These are phyloP conservation scores for Meloidogyne floridensis DNA, from an alignment of 1,140 invertebrate species.

Conservation along the genomic window DNA sequence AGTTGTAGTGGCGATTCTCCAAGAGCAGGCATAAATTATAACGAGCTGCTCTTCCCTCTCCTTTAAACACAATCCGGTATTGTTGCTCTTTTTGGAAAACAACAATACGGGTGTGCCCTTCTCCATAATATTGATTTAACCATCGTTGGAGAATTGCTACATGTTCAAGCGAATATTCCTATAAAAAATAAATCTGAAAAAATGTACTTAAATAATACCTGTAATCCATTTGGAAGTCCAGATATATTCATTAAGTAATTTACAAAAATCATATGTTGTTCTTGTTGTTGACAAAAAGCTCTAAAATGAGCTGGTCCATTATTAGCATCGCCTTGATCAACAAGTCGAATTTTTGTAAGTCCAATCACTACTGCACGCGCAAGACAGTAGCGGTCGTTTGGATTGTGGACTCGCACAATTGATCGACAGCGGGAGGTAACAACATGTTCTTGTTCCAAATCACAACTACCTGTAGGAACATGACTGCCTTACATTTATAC, in stretches of 20 bases:
- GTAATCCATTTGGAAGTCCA: background rate
- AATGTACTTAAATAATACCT: background rate
- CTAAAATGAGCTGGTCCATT: no score
- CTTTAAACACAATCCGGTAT: background rate
- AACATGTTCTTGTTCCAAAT: background rate
- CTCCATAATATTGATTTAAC: background rate
- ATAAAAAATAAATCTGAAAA: no score
- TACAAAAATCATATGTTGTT: background rate
- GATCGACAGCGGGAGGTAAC: background rate
- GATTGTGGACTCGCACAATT: background rate
- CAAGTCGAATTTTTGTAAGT: background rate
- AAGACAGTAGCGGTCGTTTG: background rate
- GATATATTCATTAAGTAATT: background rate
- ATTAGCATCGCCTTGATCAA: no score
- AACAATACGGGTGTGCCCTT: no score
- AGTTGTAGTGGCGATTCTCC: slow-evolving; percentile 7
- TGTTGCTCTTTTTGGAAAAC: no score
- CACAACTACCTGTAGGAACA: background rate
- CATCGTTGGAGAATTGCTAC: background rate
- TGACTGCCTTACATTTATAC: background rate
- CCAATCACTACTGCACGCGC: background rate
- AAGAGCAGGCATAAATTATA: slow-evolving; percentile 11
- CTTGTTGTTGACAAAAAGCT: background rate
- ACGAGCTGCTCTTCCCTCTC: background rate
- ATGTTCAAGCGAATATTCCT: slow-evolving; percentile 9